Base-by-base conservation (phyloP, 2,797 vertebrate genomes). In the Mycteria americana region DNA sequence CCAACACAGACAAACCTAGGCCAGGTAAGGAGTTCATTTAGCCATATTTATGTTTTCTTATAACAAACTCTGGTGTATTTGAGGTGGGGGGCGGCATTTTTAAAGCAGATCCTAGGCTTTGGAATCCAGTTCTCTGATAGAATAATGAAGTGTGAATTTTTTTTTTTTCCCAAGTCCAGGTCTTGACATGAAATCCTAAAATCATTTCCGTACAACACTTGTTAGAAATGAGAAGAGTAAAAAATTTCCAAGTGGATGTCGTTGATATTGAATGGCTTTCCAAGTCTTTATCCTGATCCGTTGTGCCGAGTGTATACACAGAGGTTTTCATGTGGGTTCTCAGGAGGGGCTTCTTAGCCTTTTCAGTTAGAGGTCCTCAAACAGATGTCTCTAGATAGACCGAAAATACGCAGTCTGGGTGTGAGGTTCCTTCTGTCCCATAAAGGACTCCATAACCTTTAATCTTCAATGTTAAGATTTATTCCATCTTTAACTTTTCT, bases 1-100 rank as follows among this genome's bases (percentile, higher is more conserved):
- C 43, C 13, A 92, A 13, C 22, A n/a, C 50, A 48, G 68, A 12
- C 4, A 14, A 75, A n/a, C 1, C 13, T 18, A 69, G 22, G 19
- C 10, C 92, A 91, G 94, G 97, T 97, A 91, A 95, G 84, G 59
- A 77, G 13, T 39, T 89, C 2, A 53, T 33, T 76, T 45, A 46
- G 19, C 21, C 3, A 7, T n/a, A 18, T 51, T 79, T 93, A 31
- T 54, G 11, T 63, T 81, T 65, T 46, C 35, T 60, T 54, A 12
- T 10, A 63, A 73, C 8, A 73, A 75, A 65, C 10, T 33, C 18
- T 46, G n/a, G 56, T 11, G 15, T 43, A 54, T 45, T 72, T 45
- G 45, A 60, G 30, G 23, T 13, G 25, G 18, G 5, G 2, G 3
- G 5, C 4, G 19, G 31, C 16, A 62, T 33, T 91, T 93, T 80